These are phyloP conservation scores for Nipponia nippon DNA, from an alignment of 2,113 vertebrate species.

Conservation along the genomic window DNA sequence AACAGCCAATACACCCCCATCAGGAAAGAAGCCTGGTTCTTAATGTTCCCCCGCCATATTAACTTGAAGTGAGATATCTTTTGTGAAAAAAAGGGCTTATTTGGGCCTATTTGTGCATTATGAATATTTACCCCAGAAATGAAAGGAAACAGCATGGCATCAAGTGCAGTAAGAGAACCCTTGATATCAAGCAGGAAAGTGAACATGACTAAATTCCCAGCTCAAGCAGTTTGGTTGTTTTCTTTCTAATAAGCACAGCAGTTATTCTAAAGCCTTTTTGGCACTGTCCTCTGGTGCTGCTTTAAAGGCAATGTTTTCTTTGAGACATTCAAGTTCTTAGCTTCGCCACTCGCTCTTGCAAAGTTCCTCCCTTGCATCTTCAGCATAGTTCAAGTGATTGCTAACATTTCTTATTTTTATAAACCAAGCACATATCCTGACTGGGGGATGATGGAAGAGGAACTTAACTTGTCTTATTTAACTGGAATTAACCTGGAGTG, in stretches of 20 bases:
- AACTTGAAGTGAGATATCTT: not conserved
- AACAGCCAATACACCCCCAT: not conserved
- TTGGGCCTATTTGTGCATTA: not conserved
- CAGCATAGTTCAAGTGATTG: not conserved
- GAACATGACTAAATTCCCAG: not conserved
- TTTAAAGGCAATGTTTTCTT: not conserved
- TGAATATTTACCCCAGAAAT: not conserved
- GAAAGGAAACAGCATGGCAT: not conserved
- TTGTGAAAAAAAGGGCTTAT: not conserved
- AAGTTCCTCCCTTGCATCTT: not conserved
- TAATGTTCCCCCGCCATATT: not conserved
- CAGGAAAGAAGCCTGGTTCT: not conserved
- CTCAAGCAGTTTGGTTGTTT: not conserved
- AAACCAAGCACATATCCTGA: not conserved
- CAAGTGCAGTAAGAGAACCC: not conserved
- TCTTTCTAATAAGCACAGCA: not conserved
- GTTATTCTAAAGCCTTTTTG: not conserved
- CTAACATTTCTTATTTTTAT: not conserved
- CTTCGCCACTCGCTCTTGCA: rapidly evolving
- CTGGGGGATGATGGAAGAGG: not conserved
- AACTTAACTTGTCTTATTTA: not conserved
- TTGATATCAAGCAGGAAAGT: not conserved
- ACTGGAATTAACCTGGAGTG: not conserved
- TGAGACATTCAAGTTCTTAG: not conserved
- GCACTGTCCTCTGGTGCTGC: not conserved